Conservation (phyloP, 2,797 vertebrate genomes). For the Channa striata region DNA sequence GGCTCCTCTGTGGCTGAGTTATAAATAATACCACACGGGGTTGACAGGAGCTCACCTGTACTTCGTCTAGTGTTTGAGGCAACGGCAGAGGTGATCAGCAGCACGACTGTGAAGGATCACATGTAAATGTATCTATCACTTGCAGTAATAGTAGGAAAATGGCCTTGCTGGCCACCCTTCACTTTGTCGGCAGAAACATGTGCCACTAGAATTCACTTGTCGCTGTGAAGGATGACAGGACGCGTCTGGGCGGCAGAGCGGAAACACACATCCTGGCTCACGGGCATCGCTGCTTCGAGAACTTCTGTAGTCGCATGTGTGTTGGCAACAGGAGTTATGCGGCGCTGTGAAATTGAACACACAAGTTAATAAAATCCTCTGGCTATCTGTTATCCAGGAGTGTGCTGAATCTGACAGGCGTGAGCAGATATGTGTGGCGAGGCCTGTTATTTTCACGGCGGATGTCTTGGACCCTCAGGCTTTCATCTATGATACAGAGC, state of each 20-base stretch:
- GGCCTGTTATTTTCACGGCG: constrained; percentile 68
- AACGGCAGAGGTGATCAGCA: constrained; percentile 10
- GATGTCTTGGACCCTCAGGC: constrained; percentile 33
- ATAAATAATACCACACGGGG: constrained; percentile 55
- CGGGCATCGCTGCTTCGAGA: constrained; percentile 31
- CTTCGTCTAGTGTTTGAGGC: constrained; percentile 47
- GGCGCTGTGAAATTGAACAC: constrained; percentile 78
- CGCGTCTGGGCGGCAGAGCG: constrained; percentile 53
- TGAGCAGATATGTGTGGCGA: constrained; percentile 59
- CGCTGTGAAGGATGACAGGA: constrained; percentile 58
- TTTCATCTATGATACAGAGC: constrained; percentile 49
- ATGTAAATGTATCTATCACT: constrained; percentile 60
- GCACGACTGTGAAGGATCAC: constrained; percentile 45
- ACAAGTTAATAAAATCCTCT: constrained; percentile 78
- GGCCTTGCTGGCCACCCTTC: constrained; percentile 37
- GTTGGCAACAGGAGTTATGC: constrained; percentile 72
- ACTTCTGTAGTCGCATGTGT: constrained; percentile 30
- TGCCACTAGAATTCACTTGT: constrained; percentile 42
- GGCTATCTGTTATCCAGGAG: constrained; percentile 67
- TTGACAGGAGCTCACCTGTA: constrained; percentile 59
- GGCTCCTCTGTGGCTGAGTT: constrained; percentile 34
- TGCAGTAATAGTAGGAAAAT: constrained; percentile 64
- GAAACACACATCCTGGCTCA: constrained; percentile 55
- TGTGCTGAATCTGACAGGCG: constrained; percentile 67
- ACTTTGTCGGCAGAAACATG: constrained; percentile 61